phyloP scores from a whole-genome alignment of 2,113 vertebrate species.

The Lophochroa leadbeateri region DNA sequence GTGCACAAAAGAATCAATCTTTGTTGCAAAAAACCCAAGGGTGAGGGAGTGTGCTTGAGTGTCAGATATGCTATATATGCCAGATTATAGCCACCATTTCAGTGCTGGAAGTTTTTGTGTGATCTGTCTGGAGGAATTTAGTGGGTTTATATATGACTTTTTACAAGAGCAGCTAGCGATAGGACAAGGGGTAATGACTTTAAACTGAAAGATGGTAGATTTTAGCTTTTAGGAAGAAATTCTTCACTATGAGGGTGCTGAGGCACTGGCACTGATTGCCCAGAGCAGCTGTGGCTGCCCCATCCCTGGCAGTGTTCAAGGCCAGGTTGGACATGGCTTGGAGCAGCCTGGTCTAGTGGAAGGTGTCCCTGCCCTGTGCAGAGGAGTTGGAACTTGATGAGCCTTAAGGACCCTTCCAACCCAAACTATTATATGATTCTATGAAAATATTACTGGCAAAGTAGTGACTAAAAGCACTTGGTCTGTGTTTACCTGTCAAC shows the following conservation, averaged over 20 bases:
- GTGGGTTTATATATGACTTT: not conserved
- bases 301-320: not conserved
- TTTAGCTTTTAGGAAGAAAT: not conserved
- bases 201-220: not conserved
- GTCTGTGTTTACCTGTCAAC: not conserved
- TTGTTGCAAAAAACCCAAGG: not conserved
- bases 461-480: not conserved
- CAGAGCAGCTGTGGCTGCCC: not conserved
- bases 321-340: not conserved
- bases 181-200: not conserved
- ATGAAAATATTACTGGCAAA: not conserved
- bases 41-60: not conserved
- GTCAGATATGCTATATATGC: not conserved
- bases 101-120: not conserved
- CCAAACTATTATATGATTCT: not conserved
- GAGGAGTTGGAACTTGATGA: not conserved
- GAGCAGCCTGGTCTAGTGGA: not conserved
- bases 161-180: not conserved
- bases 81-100: not conserved
- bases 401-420: not conserved
- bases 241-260: not conserved
- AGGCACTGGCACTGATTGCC: not conserved
- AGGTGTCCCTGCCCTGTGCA: not conserved
- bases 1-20: not conserved
- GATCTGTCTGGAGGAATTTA: not conserved